Evolutionary conservation across 2,113 vertebrate species (phyloP), one percentile per base, ranked within the genome.

Genomic region (Cygnus atratus): DNA sequence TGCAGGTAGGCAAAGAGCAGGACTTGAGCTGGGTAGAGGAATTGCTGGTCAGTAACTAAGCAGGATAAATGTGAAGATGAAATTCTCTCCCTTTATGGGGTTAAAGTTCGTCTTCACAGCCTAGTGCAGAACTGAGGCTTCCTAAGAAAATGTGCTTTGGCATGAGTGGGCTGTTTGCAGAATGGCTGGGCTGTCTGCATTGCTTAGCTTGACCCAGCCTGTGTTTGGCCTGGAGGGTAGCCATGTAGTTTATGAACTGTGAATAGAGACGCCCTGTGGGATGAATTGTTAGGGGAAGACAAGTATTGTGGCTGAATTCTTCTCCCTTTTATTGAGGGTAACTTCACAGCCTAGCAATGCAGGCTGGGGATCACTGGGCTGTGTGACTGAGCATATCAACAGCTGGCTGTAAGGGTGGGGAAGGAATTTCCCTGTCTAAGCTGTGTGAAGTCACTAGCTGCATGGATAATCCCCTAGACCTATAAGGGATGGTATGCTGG

Each of bases 201-300:
- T 94, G 86, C 95, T 96, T 92, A 87, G 92, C 28, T 93, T 96
- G 88, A 95, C 91, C 86, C 84, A 95, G 93, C 92, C 87, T 96
- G 86, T 97, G 92, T 97, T 97, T 96, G 87, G 91, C 77, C 92
- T 97, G 96, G 96, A 97, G 88, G 50, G 44, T 39, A 84, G 95
- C 93, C 93, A 89, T 24, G 58, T 41, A 89, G 77, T 67, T 96
- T 96, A 82, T 94, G 88, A 97, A 59, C 80, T 92, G 90, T 91
- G 92, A 93, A 87, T 72, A 95, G 91, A 95, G 95, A 92, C 77
- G 88, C 70, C 84, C 84, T 73, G 44, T 95, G 81, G 90, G 75
- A 92, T 57, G 16, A 81, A 75, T 48, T 83, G 61, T 66, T 91
- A 70, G 41, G 62, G n/a, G 12, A 6, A 72, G 77, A 63, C 29